phyloP scores from a whole-genome alignment of 1,140 invertebrate genomes.

The Drosophila mauritiana region DNA sequence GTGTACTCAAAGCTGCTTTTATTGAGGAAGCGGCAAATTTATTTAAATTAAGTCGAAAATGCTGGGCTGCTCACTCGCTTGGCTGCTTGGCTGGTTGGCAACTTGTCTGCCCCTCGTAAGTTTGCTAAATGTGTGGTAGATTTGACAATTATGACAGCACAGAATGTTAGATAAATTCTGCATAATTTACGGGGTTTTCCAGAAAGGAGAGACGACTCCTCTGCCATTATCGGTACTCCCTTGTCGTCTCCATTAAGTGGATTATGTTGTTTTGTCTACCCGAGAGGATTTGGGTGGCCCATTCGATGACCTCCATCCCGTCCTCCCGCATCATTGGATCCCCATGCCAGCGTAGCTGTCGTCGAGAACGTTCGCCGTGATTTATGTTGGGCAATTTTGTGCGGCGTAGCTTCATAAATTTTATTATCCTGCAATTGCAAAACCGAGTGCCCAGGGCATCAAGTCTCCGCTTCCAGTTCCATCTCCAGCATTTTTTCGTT shows the following conservation, averaged over 20 bases:
- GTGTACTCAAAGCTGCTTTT: conserved; percentile 56
- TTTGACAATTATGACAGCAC: conserved; percentile 79
- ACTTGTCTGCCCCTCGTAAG: conserved; percentile 33
- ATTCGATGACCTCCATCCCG: conserved; percentile 46
- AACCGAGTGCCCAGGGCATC: conserved; percentile 27
- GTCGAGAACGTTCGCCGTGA: conserved; percentile 54
- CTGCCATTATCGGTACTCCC: conserved; percentile 53
- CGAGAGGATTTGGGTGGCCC: conserved; percentile 3
- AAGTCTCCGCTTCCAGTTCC: no score
- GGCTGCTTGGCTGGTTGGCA: conserved; percentile 7
- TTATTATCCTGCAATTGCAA: conserved; percentile 79
- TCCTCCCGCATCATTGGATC: conserved; percentile 15
- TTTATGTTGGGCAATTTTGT: conserved; percentile 77
- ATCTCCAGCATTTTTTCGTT: not conserved
- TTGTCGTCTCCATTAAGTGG: conserved; percentile 76
- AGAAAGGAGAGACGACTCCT: conserved; percentile 28
- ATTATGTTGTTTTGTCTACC: conserved; percentile 72
- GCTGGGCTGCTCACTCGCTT: conserved; percentile 35
- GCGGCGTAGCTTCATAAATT: conserved; percentile 77
- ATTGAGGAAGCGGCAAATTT: conserved; percentile 81
- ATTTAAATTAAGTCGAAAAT: conserved; percentile 81
- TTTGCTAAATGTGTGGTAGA: conserved; percentile 76
- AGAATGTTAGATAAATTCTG: conserved; percentile 71
- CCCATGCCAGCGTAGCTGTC: conserved; percentile 18
- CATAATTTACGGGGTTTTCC: conserved; percentile 57